Percentiles rank a stretch among this genome's conserved stretches.
phyloP scores from a whole-genome alignment of 1,140 invertebrate species.

The Cepaea nemoralis region DNA sequence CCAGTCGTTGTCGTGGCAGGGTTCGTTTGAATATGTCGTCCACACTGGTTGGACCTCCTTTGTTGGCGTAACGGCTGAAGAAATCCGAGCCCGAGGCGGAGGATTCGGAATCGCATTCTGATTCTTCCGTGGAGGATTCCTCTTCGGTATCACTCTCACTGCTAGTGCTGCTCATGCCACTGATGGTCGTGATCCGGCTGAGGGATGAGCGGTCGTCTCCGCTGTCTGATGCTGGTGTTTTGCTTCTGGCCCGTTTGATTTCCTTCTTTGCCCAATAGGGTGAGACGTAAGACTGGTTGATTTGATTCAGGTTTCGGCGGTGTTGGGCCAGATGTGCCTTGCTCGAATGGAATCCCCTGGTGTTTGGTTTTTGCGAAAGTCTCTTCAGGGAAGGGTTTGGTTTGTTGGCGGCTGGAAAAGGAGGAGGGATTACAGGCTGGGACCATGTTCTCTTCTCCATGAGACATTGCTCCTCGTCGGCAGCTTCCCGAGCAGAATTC shows the following conservation, averaged over 20 bases:
- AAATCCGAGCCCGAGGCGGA: not conserved
- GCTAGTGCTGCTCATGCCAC: not conserved
- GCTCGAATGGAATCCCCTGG: not conserved
- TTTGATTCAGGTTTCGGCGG: not conserved
- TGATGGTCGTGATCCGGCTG: constrained; percentile 8
- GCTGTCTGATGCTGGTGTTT: not conserved
- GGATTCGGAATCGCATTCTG: not conserved
- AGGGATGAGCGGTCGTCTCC: not conserved
- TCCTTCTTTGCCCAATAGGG: constrained; percentile 1
- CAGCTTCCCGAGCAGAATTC: not conserved
- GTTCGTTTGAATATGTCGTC: constrained; percentile 20
- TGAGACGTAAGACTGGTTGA: not conserved
- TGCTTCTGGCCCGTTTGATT: not conserved
- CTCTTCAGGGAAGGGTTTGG: not conserved
- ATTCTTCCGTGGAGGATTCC: not conserved
- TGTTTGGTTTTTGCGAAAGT: not conserved
- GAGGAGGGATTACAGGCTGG: not conserved
- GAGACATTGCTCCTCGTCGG: not conserved
- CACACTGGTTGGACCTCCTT: constrained; percentile 1
- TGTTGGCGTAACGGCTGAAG: constrained; percentile 1
- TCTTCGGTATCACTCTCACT: not conserved
- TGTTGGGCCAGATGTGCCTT: not conserved
- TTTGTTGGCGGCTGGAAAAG: not conserved
- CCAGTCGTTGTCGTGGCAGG: not conserved
- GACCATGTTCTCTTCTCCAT: constrained; percentile 4